A percentile compares a stretch with the other conserved stretches of the same genome.
Evolutionary conservation across 2,113 vertebrate species (phyloP).

Genomic region (Ceuthmochares aereus): DNA sequence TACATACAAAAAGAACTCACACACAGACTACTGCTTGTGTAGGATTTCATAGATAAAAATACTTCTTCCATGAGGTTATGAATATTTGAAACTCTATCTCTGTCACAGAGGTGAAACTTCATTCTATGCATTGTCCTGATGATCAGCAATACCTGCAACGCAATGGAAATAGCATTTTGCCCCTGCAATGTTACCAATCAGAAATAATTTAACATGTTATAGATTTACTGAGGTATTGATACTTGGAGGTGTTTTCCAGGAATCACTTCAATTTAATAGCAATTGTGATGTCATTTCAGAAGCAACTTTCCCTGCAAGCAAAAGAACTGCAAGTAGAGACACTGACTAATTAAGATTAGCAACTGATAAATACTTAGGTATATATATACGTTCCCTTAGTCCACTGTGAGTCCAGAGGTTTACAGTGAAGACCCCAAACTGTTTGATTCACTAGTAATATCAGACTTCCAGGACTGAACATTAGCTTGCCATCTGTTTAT

Average conservation of each 20-base stretch:
- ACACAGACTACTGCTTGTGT: not conserved
- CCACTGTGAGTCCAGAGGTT: not conserved
- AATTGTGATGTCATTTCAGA: not conserved
- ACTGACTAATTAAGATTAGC: not conserved
- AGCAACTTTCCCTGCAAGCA: not conserved
- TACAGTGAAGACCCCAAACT: not conserved
- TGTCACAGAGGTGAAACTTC: not conserved
- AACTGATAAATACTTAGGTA: not conserved
- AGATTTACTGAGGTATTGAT: not conserved
- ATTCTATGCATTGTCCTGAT: not conserved
- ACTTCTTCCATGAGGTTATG: not conserved
- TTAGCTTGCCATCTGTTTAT: not conserved
- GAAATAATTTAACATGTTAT: slow-evolving; percentile 8
- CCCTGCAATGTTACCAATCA: not conserved
- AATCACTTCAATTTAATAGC: not conserved
- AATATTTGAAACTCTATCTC: slow-evolving; percentile 40
- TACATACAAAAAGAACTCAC: not conserved
- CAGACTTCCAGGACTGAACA: not conserved
- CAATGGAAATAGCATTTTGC: not conserved
- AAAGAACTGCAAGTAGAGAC: not conserved
- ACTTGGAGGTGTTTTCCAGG: not conserved
- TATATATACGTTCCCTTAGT: not conserved
- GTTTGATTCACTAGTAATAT: not conserved
- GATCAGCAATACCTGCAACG: slow-evolving; percentile 3
- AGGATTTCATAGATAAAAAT: not conserved